Evolutionary conservation across 2,797 vertebrate genomes (phyloP).

Genomic region (Podarcis siculus): DNA sequence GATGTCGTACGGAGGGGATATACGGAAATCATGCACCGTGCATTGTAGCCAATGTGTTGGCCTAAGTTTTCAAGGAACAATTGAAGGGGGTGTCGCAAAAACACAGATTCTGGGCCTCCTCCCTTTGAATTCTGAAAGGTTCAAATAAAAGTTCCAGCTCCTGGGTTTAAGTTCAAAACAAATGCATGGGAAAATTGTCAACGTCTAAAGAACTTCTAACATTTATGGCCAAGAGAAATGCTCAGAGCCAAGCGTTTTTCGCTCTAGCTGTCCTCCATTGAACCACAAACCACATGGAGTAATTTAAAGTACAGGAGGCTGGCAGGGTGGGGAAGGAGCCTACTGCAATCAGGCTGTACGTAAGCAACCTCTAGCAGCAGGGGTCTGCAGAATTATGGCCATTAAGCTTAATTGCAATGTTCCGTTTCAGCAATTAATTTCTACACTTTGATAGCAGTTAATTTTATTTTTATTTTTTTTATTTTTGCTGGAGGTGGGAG

Average conservation of each 20-base stretch:
- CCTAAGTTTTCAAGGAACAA: neutral
- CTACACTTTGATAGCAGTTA: neutral
- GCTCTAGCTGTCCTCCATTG: neutral
- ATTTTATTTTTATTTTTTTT: neutral
- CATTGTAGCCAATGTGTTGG: neutral
- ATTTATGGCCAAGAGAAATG: neutral
- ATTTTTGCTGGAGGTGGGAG: neutral
- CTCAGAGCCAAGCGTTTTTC: neutral
- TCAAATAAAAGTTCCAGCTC: neutral
- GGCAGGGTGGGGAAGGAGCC: neutral
- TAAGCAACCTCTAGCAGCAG: neutral
- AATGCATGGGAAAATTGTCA: neutral
- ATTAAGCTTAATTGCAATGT: slow-evolving; percentile 11
- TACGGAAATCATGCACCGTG: no score
- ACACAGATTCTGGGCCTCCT: neutral
- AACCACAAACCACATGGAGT: neutral
- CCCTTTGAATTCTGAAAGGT: neutral
- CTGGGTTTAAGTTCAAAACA: neutral
- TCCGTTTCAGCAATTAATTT: slow-evolving; percentile 16
- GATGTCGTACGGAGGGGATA: no score
- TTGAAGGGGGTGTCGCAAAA: neutral
- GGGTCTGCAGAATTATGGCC: neutral
- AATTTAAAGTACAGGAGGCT: neutral
- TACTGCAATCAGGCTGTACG: neutral
- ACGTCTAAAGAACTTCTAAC: neutral